Percentiles rank a stretch among this genome's conserved stretches.
Conservation (phyloP, 2,797 vertebrate species). For the Anomalospiza imberbis region DNA sequence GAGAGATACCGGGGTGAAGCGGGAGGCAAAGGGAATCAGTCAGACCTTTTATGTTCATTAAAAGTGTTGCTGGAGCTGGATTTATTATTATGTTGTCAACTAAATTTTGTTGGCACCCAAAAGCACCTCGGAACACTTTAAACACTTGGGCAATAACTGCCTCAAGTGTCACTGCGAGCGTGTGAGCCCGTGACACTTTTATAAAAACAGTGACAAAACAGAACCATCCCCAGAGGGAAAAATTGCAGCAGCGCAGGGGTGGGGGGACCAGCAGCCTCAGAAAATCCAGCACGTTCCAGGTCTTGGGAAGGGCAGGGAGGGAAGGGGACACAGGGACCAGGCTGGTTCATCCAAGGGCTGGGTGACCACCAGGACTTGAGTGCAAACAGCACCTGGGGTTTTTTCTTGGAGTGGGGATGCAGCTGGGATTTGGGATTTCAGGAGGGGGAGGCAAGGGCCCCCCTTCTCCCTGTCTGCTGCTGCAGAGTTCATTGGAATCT, state of each 20-base stretch:
- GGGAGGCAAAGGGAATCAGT: not conserved
- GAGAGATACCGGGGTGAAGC: not conserved
- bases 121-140: not conserved
- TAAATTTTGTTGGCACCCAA: not conserved
- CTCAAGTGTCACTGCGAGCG: not conserved
- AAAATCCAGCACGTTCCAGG: not conserved
- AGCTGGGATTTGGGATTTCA: not conserved
- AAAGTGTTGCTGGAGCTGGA: not conserved
- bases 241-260: not conserved
- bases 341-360: not conserved
- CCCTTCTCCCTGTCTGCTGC: not conserved
- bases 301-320: not conserved
- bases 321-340: not conserved
- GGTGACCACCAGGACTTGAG: not conserved
- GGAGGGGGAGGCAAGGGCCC: too few relatives aligned
- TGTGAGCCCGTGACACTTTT: not conserved
- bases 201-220: not conserved
- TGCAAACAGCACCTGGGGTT: not conserved
- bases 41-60: not conserved
- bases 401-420: accelerated
- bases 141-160: not conserved
- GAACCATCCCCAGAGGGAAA: not conserved
- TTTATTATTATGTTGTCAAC: conserved; percentile 19
- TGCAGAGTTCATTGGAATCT: not conserved
- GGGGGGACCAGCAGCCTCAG: not conserved